Base-by-base conservation (phyloP, 2,888 invertebrate species). In the Aphrophora alni region DNA sequence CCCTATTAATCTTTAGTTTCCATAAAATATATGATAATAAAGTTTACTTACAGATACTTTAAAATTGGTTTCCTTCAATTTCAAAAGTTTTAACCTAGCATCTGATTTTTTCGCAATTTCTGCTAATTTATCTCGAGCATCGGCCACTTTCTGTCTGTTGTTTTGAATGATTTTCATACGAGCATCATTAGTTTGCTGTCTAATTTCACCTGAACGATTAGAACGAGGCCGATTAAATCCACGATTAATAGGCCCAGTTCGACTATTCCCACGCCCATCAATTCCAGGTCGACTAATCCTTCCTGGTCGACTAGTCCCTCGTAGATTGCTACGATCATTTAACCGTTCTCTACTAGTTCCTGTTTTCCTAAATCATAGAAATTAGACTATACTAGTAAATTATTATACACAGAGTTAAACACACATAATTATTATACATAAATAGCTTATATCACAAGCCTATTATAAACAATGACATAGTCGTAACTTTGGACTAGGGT, bases 81-180 rank as follows among this genome's bases (percentile, higher is more conserved):
- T 92, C 79, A 93, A 91, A 75, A 96, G 87, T 87, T 94, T 93
- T 75, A 92, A 89, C 71, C 95, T 90, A 8, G 95, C 95, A 89
- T 95, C 96, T 12, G 89, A 91, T 78, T 92, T 91, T 86, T 94
- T 93, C 0, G 95, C 94, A 85, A 94, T 92, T 88, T 94, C 93
- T 3, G 93, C 92, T 77, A 96, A 89, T 85, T 95, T 94, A 84
- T 96, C 96, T 82, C 96, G 90, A 0, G 96, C 96, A 90, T 96
- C 96, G 0, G 91, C 91, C 28, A 96, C 92, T 86, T 93, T 93
- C 74, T 91, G 92, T 75, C 95, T 91, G 87, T 95, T 95, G 86
- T 94, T 95, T 74, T 93, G 92, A 84, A 95, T 93, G 68, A 96
- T 94, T 88, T 93, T 94, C 84, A 94, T 92, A 75, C 96, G 91